Percentiles rank a stretch among this genome's conserved stretches.
These are phyloP conservation scores for Atlantisia rogersi DNA, from an alignment of 2,113 vertebrate species.

Conservation along the genomic window DNA sequence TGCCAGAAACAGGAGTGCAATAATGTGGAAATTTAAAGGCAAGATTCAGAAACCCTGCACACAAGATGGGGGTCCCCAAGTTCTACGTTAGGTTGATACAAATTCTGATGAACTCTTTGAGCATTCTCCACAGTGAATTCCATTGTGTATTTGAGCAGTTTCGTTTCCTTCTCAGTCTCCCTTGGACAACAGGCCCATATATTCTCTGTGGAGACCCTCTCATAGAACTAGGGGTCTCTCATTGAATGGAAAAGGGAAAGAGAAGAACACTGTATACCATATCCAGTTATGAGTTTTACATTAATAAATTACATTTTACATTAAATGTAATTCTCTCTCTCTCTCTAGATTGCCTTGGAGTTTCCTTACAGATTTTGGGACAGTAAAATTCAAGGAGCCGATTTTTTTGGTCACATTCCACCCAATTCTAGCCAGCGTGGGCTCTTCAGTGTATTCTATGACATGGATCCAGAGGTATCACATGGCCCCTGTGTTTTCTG, in stretches of 20 bases:
- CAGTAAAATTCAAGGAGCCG: slow-evolving; percentile 92
- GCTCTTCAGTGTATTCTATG: slow-evolving; percentile 95
- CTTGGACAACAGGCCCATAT: background rate
- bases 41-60: background rate
- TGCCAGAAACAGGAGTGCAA: background rate
- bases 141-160: background rate
- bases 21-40: background rate
- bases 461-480: slow-evolving; percentile 92
- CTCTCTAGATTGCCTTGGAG: slow-evolving; percentile 87
- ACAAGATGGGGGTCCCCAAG: background rate
- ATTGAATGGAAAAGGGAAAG: background rate
- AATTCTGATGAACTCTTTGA: background rate
- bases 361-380: slow-evolving; percentile 98
- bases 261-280: background rate
- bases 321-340: background rate
- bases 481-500: background rate
- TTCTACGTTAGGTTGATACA: background rate
- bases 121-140: background rate
- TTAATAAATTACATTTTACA: too few relatives aligned
- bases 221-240: background rate
- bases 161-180: background rate
- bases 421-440: slow-evolving; percentile 87
- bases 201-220: background rate
- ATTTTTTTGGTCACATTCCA: slow-evolving; percentile 95
- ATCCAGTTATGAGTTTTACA: background rate